Percentiles rank a stretch among this genome's conserved stretches.
Evolutionary conservation across 2,888 invertebrate genomes (phyloP).

Genomic region (Cephonodes hylas): DNA sequence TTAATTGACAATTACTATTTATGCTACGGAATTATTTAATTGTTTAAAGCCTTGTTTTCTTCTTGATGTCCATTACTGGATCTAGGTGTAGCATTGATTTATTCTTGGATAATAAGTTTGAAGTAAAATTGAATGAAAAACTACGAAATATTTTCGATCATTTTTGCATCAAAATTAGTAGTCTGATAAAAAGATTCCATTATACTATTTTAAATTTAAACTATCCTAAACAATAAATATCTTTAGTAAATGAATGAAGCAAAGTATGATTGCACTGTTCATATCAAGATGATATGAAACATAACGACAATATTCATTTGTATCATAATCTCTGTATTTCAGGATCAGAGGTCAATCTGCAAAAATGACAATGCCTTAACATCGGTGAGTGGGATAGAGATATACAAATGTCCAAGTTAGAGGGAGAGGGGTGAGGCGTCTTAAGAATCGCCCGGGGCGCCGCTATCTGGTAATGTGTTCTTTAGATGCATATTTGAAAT

Average conservation of each 20-base stretch:
- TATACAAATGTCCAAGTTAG: constrained; percentile 25
- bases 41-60: too few species aligned
- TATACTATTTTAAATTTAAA: background rate
- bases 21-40: background rate
- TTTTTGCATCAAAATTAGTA: too few species aligned
- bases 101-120: too few species aligned
- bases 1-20: background rate
- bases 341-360: constrained; percentile 70
- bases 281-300: constrained; percentile 29
- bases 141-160: too few species aligned
- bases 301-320: constrained; percentile 46
- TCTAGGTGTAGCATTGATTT: too few species aligned
- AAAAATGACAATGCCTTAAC: constrained; percentile 71
- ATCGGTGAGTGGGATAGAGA: constrained; percentile 35
- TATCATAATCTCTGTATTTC: constrained; percentile 62
- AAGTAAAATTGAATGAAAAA: too few species aligned
- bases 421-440: constrained; percentile 42
- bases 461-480: constrained; percentile 61
- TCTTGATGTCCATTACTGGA: too few species aligned
- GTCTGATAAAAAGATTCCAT: too few species aligned
- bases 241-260: background rate
- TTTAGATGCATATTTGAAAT: constrained; percentile 39
- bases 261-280: constrained; percentile 5
- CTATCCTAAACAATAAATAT: background rate
- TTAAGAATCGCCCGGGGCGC: constrained; percentile 59